A percentile compares a stretch with the other conserved stretches of the same genome.
These are phyloP conservation scores for Seriola rivoliana DNA, from an alignment of 2,113 vertebrate species.

Conservation along the genomic window DNA sequence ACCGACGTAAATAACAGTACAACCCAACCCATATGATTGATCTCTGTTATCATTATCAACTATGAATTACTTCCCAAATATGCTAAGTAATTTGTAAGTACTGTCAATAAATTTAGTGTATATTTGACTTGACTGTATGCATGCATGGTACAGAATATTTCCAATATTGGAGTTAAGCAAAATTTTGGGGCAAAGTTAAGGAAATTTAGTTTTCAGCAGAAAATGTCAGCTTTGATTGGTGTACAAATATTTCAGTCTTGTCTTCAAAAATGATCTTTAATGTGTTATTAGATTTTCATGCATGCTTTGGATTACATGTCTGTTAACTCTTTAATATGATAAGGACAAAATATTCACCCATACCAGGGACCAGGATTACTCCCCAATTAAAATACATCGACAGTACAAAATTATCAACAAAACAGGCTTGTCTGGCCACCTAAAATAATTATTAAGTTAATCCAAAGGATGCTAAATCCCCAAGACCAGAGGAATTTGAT, in stretches of 20 bases:
- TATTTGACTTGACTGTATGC: not conserved
- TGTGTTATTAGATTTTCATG: not conserved
- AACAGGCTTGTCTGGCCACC: not conserved
- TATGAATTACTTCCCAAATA: not conserved
- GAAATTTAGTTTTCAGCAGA: not conserved
- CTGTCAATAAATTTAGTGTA: not conserved
- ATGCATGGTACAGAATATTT: not conserved
- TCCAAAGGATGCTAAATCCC: not conserved
- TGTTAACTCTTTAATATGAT: not conserved
- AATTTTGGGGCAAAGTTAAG: not conserved
- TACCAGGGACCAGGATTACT: not conserved
- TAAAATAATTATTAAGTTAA: conserved; percentile 5
- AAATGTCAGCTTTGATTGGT: not conserved
- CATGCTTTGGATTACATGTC: not conserved
- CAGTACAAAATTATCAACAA: not conserved
- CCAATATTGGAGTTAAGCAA: not conserved
- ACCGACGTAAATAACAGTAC: not conserved
- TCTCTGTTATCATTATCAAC: not conserved
- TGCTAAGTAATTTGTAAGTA: not conserved
- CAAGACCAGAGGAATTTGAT: not conserved
- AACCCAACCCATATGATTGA: not conserved
- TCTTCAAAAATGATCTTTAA: not conserved
- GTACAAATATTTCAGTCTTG: not conserved
- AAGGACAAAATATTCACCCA: not conserved
- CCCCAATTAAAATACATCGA: not conserved